Conservation (phyloP, 2,113 vertebrate species). For the Sminthopsis crassicaudata region DNA sequence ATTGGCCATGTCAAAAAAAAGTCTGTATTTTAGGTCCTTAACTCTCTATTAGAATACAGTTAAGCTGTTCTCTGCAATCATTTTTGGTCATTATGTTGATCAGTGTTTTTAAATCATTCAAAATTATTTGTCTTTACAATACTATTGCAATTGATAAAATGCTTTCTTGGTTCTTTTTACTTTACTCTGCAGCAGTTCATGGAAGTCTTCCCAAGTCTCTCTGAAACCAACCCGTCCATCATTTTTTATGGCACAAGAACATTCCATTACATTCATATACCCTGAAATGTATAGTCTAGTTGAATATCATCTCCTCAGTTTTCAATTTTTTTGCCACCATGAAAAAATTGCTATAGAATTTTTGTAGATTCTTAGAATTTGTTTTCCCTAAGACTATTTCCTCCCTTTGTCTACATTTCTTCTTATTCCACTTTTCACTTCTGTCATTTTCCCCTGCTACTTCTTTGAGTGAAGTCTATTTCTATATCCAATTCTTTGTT, state of each 20-base stretch:
- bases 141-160: background rate
- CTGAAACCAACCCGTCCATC: background rate
- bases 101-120: background rate
- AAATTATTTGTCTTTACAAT: background rate
- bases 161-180: background rate
- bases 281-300: background rate
- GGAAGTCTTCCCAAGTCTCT: background rate
- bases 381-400: background rate
- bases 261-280: background rate
- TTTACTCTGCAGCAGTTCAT: background rate
- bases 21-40: no score
- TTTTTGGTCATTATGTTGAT: no score
- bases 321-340: background rate
- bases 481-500: background rate
- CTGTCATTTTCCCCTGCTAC: background rate
- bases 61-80: no score
- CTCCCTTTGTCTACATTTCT: background rate
- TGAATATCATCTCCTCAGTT: no score
- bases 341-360: background rate
- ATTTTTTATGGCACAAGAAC: background rate
- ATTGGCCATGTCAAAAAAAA: background rate
- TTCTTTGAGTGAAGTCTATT: background rate
- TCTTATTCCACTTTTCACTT: background rate
- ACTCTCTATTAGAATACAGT: no score
- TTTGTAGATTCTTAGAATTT: no score